These are phyloP conservation scores for Chionis minor DNA, from an alignment of 2,113 vertebrate genomes.

Conservation along the genomic window DNA sequence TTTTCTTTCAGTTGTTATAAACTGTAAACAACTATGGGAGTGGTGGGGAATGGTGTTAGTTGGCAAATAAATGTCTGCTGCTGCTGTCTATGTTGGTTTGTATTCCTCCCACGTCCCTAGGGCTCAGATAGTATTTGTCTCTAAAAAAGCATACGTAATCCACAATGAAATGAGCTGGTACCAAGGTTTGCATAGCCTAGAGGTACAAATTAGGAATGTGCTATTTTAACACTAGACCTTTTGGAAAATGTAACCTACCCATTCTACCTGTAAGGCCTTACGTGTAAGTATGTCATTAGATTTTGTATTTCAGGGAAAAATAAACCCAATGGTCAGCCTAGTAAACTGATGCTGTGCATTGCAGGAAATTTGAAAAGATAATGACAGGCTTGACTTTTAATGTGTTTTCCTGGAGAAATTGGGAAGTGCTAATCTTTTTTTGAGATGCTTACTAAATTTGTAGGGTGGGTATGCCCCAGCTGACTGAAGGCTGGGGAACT, in stretches of 20 bases:
- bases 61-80: conserved; percentile 49
- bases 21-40: conserved; percentile 14
- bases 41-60: not conserved
- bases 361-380: not conserved
- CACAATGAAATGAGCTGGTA: conserved; percentile 53
- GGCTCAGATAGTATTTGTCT: conserved; percentile 62
- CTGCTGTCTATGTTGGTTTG: conserved; percentile 43
- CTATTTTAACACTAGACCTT: conserved; percentile 37
- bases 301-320: not conserved
- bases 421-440: not conserved
- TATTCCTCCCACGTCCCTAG: conserved; percentile 22
- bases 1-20: conserved; percentile 32
- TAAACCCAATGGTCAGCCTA: not conserved
- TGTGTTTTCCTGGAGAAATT: not conserved
- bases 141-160: conserved; percentile 62
- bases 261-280: not conserved
- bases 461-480: not conserved
- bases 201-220: conserved; percentile 47
- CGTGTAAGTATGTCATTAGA: not conserved
- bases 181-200: conserved; percentile 33
- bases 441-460: not conserved
- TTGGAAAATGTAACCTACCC: not conserved
- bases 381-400: not conserved
- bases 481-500: not conserved
- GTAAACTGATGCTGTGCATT: not conserved